These are phyloP conservation scores for Bettongia penicillata DNA, from an alignment of 2,113 vertebrate species.

Conservation along the genomic window DNA sequence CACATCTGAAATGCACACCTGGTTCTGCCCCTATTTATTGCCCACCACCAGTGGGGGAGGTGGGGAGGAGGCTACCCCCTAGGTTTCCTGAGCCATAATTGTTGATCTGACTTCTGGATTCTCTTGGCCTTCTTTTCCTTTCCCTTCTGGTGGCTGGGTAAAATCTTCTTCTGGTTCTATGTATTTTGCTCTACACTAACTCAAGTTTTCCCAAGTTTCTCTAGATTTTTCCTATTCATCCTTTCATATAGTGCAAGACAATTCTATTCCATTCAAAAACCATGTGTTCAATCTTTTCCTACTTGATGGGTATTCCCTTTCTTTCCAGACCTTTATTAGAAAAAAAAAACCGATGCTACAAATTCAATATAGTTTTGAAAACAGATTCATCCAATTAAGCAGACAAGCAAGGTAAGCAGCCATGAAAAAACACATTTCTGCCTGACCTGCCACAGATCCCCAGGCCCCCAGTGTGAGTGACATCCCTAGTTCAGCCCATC, in stretches of 20 bases:
- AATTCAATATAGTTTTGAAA: not conserved
- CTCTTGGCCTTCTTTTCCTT: too few relatives aligned
- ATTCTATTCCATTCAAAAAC: not conserved
- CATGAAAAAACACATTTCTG: not conserved
- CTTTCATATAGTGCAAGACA: not conserved
- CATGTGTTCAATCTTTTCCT: not conserved
- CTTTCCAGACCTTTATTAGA: too few relatives aligned
- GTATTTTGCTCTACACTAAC: not conserved
- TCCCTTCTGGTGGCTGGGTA: too few relatives aligned
- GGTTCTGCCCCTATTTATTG: too few relatives aligned
- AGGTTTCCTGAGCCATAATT: too few relatives aligned
- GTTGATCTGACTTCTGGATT: too few relatives aligned
- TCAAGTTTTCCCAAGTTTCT: not conserved
- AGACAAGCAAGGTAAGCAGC: not conserved
- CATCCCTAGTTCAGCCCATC: not conserved
- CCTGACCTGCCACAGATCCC: not conserved
- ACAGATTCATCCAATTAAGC: not conserved
- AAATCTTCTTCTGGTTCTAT: not conserved
- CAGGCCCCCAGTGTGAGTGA: not conserved
- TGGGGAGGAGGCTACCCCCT: too few relatives aligned
- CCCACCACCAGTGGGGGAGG: too few relatives aligned
- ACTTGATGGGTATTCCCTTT: too few relatives aligned
- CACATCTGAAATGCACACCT: too few relatives aligned
- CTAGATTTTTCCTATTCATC: not conserved
- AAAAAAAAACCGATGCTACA: too few relatives aligned